A percentile compares a stretch with the other conserved stretches of the same genome.
Evolutionary conservation across 2,113 vertebrate species (phyloP).

Genomic region (Papio anubis): DNA sequence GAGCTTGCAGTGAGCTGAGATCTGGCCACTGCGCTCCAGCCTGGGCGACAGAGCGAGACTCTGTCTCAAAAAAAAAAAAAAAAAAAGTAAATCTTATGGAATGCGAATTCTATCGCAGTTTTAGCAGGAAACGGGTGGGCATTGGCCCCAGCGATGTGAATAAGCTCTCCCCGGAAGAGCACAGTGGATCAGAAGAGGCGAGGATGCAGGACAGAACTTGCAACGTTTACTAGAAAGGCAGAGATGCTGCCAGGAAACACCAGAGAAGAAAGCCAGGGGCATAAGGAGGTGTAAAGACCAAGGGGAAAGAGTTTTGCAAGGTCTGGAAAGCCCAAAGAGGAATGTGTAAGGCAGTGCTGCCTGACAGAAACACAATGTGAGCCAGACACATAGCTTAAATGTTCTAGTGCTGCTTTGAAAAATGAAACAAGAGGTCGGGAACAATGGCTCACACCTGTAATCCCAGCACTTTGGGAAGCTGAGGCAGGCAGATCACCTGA

Average conservation of each 20-base stretch:
- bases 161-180: neutral
- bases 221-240: neutral
- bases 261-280: neutral
- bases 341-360: neutral
- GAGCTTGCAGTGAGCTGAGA: too few species aligned
- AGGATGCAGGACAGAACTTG: neutral
- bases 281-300: neutral
- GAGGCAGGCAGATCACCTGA: too few species aligned
- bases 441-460: too few species aligned
- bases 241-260: neutral
- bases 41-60: too few species aligned
- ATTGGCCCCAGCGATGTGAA: neutral
- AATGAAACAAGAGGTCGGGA: neutral
- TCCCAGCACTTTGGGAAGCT: too few species aligned
- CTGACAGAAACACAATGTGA: too few species aligned
- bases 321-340: neutral
- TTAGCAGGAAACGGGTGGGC: neutral
- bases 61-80: too few species aligned
- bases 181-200: fast-evolving
- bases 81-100: too few species aligned
- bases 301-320: neutral
- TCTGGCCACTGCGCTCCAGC: too few species aligned
- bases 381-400: neutral
- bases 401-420: neutral
- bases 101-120: neutral